These are phyloP conservation scores for Aptenodytes forsteri DNA, from an alignment of 2,113 vertebrate genomes.

Conservation along the genomic window DNA sequence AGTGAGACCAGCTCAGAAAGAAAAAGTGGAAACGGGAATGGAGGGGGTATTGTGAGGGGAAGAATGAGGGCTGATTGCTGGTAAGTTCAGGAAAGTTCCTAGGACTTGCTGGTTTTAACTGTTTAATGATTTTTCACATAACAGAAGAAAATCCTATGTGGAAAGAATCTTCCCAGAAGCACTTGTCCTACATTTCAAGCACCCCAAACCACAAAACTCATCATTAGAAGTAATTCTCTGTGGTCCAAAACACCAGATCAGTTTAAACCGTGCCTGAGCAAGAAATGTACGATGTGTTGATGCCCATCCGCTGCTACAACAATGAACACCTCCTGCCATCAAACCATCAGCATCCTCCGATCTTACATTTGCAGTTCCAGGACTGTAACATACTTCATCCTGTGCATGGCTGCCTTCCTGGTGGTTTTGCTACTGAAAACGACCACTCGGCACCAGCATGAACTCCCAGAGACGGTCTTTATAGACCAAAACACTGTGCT, in stretches of 20 bases:
- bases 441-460: background rate
- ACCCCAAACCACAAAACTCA: conserved; percentile 51
- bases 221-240: conserved; percentile 16
- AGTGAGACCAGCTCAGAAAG: background rate
- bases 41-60: background rate
- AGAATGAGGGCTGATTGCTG: background rate
- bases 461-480: background rate
- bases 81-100: background rate
- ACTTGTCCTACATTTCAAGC: conserved; percentile 46
- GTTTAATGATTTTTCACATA: background rate
- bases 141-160: conserved; percentile 6
- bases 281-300: background rate
- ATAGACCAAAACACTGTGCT: background rate
- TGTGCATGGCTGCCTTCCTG: background rate
- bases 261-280: background rate
- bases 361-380: background rate
- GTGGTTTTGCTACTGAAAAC: background rate
- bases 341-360: background rate
- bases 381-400: background rate
- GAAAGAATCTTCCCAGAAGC: conserved; percentile 40
- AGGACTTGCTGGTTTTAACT: background rate
- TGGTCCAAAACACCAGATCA: background rate
- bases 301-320: background rate
- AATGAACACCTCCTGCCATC: background rate
- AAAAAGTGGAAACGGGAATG: background rate